Evolutionary conservation across 2,888 invertebrate species (phyloP), one percentile per base, ranked within the genome.

Genomic region (Rhopalosiphum nymphaeae): DNA sequence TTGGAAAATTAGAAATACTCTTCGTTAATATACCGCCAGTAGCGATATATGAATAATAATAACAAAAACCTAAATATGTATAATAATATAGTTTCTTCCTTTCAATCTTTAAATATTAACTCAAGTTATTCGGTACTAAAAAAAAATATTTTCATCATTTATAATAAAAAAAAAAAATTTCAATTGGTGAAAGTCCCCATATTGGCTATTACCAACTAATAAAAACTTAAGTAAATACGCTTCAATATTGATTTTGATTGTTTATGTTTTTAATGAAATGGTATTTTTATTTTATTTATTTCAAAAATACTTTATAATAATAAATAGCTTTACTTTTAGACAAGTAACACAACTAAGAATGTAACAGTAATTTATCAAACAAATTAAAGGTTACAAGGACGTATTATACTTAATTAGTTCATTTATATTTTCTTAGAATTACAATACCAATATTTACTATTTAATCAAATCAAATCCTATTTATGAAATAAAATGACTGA

Each of bases 91-190:
- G 53, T 44, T 89, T 42, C 13, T 57, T 89, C 29, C 13, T 16
- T 89, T 57, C 26, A 13, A 89, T 89, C 36, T 56, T n/a, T 36
- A 36, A 56, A 88, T 86, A 44, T 21, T 42, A 85, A 10, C 42
- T 89, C 42, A 13, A 42, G 56, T 56, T 57, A 42, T 57, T 44
- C 0, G 42, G 36, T 42, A 49, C 0, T 49, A 87, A 87, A 87
- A 87, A 21, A 87, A 87, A 49, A 53, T 3, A 61, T 26, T 56
- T 56, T 25, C 25, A 56, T 61, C 61, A 13, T 29, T 61, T n/a
- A 67, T n/a, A 13, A 61, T 67, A 67, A n/a, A 46, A n/a, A 67
- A n/a, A 67, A 67, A 90, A 90, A 29, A 46, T 46, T 67, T 67
- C 36, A n/a, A 46, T 61, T 3, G 46, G 67, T 67, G 25, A 90